Conservation (phyloP, 2,888 invertebrate species). For the Cephus spinipes region DNA sequence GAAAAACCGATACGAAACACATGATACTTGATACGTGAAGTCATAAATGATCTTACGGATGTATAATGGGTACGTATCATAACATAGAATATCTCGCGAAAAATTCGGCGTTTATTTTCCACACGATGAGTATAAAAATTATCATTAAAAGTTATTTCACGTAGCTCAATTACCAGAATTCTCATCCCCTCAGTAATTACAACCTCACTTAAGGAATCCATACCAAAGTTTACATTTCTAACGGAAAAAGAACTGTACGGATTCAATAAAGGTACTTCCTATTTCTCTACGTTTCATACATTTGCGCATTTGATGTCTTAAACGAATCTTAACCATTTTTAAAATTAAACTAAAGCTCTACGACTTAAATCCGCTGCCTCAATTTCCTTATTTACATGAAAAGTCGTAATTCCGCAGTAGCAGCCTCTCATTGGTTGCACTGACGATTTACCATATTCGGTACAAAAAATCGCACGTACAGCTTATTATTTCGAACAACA, state of each 20-base stretch:
- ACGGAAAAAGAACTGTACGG: background rate
- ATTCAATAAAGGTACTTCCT: background rate
- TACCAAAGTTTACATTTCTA: background rate
- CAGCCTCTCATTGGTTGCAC: background rate
- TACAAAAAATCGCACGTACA: background rate
- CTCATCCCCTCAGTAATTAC: background rate
- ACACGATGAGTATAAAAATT: background rate
- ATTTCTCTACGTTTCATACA: background rate
- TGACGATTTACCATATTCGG: background rate
- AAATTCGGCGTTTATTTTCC: background rate
- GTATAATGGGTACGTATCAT: background rate
- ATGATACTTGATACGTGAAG: background rate
- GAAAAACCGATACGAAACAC: background rate
- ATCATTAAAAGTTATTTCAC: background rate
- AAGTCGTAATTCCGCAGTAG: background rate
- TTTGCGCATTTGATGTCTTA: background rate
- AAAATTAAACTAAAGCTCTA: background rate
- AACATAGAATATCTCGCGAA: background rate
- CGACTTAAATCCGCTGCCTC: background rate
- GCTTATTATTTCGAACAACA: constrained; percentile 1
- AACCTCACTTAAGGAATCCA: background rate
- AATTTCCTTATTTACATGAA: background rate
- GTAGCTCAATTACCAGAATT: background rate
- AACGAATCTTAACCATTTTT: background rate
- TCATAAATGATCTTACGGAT: background rate